Percentiles rank a stretch among this genome's conserved stretches.
Evolutionary conservation across 2,888 invertebrate genomes (phyloP).

Genomic region (Strigamia transsilvanica): DNA sequence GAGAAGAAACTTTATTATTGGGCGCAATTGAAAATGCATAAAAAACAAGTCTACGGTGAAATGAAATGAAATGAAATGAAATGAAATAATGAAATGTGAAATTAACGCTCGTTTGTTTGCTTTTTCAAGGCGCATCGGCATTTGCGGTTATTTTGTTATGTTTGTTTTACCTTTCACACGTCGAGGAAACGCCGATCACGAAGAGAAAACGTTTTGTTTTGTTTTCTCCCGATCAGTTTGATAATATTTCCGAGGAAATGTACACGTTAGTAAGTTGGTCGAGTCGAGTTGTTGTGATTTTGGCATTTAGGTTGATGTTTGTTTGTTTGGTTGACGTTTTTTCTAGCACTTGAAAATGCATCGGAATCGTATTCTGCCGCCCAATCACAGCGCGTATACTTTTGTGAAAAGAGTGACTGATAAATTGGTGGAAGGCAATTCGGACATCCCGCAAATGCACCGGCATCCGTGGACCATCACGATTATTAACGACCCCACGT

Average conservation of each 20-base stretch:
- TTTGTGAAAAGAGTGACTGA: slow-evolving; percentile 64
- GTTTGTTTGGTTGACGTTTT: no score
- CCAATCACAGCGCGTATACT: slow-evolving; percentile 63
- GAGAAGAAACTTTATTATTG: slow-evolving; percentile 61
- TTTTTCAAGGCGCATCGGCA: background rate
- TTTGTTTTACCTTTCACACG: slow-evolving; percentile 63
- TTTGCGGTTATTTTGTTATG: background rate
- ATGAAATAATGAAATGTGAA: no score
- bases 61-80: no score
- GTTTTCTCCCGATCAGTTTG: slow-evolving; percentile 65
- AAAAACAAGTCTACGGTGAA: slow-evolving; percentile 52
- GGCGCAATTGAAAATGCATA: slow-evolving; percentile 53
- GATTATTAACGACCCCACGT: slow-evolving; percentile 64
- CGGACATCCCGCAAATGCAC: slow-evolving; percentile 65
- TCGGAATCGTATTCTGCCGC: slow-evolving; percentile 59
- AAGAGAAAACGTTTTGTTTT: slow-evolving; percentile 68
- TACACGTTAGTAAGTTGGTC: slow-evolving; percentile 36
- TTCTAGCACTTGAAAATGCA: slow-evolving; percentile 33
- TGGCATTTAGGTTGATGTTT: slow-evolving; percentile 7
- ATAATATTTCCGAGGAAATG: slow-evolving; percentile 33
- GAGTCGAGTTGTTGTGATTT: background rate
- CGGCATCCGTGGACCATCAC: slow-evolving; percentile 67
- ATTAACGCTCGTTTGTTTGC: background rate
- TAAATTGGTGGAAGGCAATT: slow-evolving; percentile 66
- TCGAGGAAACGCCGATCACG: slow-evolving; percentile 68